Base-by-base conservation (phyloP, 2,888 invertebrate genomes). In the Antheraea yamamai region DNA sequence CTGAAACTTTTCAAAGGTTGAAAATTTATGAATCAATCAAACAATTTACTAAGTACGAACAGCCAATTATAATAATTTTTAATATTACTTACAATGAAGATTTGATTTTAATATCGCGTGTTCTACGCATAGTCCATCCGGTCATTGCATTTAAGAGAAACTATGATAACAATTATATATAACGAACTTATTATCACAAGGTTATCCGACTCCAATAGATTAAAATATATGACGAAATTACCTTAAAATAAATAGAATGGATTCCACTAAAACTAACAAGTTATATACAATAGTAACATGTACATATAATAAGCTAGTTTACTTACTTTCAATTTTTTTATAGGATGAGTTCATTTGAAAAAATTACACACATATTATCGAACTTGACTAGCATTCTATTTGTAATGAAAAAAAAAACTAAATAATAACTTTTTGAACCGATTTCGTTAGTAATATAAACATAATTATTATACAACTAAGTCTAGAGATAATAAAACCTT, bases 91-190 rank as follows among this genome's bases (percentile, higher is more conserved):
- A 86, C 81, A 81, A 81, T 83, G 81, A 80, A 80, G 79, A 80
- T 85, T 86, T 80, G 81, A 81, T 81, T 82, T 82, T 85, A 86
- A 84, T 77, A 91, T 91, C 94, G 94, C 94, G 94, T 94, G 94
- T 94, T 94, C 94, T 91, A 93, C 87, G 87, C 91, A 90, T 85
- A 87, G 87, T 88, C 85, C 87, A 85, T 89, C 86, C 86, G 85
- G 85, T 81, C 82, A 83, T 87, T 78, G 84, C 84, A 85, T 87
- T 86, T 85, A 88, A 39, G 83, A 84, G 83, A 87, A 89, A 88
- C 89, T 89, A 83, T 80, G 84, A 84, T 81, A 80, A 85, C 85
- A 86, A 86, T 83, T 61, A 61, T 84, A 84, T 81, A 82, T 82
- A 78, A 83, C 82, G 82, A 84, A 87, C 82, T 85, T 87, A 83